A percentile compares a stretch with the other conserved stretches of the same genome.
phyloP scores from a whole-genome alignment of 1,140 invertebrate genomes.

The Caerostris extrusa region DNA sequence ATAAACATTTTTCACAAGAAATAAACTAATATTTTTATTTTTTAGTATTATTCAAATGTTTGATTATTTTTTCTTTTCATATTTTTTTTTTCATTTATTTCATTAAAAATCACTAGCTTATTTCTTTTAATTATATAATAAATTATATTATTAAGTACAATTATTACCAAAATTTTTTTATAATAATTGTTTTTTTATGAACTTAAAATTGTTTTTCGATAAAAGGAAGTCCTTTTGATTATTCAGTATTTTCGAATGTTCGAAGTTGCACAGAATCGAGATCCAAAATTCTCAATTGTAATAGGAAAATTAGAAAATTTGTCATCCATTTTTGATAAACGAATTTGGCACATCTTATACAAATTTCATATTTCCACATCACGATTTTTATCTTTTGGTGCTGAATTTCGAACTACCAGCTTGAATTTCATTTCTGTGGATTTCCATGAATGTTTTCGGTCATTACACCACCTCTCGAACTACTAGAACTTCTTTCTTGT shows the following conservation, averaged over 20 bases:
- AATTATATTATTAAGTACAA: too few relatives aligned
- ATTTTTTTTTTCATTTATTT: too few relatives aligned
- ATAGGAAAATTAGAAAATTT: conserved; percentile 27
- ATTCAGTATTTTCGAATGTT: background rate
- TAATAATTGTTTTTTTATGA: too few relatives aligned
- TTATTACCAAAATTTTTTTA: too few relatives aligned
- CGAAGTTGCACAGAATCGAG: too few relatives aligned
- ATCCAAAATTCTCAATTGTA: background rate
- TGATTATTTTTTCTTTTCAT: too few relatives aligned
- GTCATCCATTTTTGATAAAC: background rate
- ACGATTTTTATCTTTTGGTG: background rate
- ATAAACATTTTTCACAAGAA: too few relatives aligned
- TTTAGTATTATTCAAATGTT: too few relatives aligned
- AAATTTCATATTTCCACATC: conserved; percentile 40
- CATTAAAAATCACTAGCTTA: too few relatives aligned
- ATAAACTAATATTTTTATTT: too few relatives aligned
- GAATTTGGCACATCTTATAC: conserved; percentile 61
- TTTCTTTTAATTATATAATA: too few relatives aligned
- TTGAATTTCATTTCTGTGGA: background rate
- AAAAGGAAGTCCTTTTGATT: background rate
- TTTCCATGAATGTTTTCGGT: background rate
- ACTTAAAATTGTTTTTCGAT: too few relatives aligned
- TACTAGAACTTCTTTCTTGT: conserved; percentile 72
- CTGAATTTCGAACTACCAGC: background rate
- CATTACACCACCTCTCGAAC: conserved; percentile 65